A percentile compares a stretch with the other conserved stretches of the same genome.
Evolutionary conservation across 2,113 vertebrate species (phyloP).

Genomic region (Stigmatopora nigra): DNA sequence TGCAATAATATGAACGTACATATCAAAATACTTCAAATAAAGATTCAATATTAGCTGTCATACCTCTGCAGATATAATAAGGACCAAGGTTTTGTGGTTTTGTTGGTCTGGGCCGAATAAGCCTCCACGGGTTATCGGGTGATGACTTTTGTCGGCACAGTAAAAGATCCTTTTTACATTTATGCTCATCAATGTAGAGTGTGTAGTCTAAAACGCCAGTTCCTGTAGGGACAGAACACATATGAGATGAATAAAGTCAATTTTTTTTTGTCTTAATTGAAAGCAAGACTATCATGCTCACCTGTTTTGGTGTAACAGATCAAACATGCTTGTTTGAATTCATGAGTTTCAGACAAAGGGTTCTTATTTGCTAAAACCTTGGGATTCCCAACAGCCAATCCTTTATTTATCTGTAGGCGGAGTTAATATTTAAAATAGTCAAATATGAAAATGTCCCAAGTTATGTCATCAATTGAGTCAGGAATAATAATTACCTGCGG

Average conservation of each 20-base stretch:
- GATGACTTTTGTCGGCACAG: slow-evolving; percentile 83
- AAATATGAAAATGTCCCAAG: background rate
- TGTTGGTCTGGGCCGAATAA: slow-evolving; percentile 89
- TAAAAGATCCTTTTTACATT: slow-evolving; percentile 95
- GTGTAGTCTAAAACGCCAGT: slow-evolving; percentile 81
- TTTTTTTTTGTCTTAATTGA: too few species aligned
- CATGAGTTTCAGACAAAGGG: slow-evolving; percentile 87
- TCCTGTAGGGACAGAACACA: slow-evolving; percentile 61
- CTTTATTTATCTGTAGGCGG: slow-evolving; percentile 73
- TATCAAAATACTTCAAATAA: background rate
- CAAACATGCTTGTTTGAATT: slow-evolving; percentile 88
- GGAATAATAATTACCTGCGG: slow-evolving; percentile 47
- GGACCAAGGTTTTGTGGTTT: slow-evolving; percentile 95
- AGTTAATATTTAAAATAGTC: background rate
- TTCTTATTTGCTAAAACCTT: slow-evolving; percentile 69
- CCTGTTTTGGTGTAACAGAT: slow-evolving; percentile 86
- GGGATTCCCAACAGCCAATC: slow-evolving; percentile 70
- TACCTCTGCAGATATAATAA: slow-evolving; percentile 99
- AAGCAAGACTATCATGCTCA: slow-evolving; percentile 50
- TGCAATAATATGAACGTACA: background rate
- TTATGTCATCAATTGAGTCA: background rate
- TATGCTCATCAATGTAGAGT: slow-evolving; percentile 81
- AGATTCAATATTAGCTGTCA: background rate
- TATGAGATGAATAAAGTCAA: background rate
- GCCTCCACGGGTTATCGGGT: slow-evolving; percentile 84